Percentiles rank a stretch among this genome's conserved stretches.
These are phyloP conservation scores for Drosophila testacea DNA, from an alignment of 2,888 invertebrate species.

Conservation along the genomic window DNA sequence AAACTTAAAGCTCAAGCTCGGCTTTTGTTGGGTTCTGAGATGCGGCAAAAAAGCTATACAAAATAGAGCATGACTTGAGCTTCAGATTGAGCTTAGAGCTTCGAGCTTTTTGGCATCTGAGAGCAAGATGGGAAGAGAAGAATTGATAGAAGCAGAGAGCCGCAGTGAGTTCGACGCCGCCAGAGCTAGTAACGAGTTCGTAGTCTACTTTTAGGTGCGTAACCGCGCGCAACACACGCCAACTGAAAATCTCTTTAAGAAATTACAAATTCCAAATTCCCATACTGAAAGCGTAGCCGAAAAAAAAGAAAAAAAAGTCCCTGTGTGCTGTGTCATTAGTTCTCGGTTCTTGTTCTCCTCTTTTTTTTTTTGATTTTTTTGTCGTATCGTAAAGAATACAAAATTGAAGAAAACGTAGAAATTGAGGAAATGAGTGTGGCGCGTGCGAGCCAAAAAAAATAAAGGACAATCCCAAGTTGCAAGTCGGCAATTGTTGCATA, in stretches of 20 bases:
- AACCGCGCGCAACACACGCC: conserved; percentile 73
- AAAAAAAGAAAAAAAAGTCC: conserved; percentile 16
- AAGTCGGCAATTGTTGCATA: conserved; percentile 74
- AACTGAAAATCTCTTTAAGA: conserved; percentile 16
- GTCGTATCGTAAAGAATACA: conserved; percentile 24
- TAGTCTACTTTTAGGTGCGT: conserved; percentile 84
- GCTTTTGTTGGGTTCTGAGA: conserved; percentile 11
- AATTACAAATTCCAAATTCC: conserved; percentile 14
- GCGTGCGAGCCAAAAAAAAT: conserved; percentile 25
- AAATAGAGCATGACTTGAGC: conserved; percentile 30
- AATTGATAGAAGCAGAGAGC: not conserved
- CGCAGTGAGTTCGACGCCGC: conserved; percentile 50
- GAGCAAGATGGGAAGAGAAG: conserved; percentile 2
- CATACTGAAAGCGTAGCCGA: conserved; percentile 44
- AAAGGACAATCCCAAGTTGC: conserved; percentile 11
- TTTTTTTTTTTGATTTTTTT: conserved; percentile 29
- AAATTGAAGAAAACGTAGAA: conserved; percentile 8
- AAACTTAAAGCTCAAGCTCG: conserved; percentile 19
- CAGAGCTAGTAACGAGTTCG: conserved; percentile 68
- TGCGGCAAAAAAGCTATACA: not conserved
- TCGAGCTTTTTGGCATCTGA: conserved; percentile 24
- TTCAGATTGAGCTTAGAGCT: conserved; percentile 2
- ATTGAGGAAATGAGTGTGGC: conserved; percentile 33
- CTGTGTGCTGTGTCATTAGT: conserved; percentile 40
- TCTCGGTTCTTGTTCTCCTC: conserved; percentile 18